Percentiles rank a stretch among this genome's conserved stretches.
These are phyloP conservation scores for Amiota minor DNA, from an alignment of 2,888 invertebrate genomes.

Conservation along the genomic window DNA sequence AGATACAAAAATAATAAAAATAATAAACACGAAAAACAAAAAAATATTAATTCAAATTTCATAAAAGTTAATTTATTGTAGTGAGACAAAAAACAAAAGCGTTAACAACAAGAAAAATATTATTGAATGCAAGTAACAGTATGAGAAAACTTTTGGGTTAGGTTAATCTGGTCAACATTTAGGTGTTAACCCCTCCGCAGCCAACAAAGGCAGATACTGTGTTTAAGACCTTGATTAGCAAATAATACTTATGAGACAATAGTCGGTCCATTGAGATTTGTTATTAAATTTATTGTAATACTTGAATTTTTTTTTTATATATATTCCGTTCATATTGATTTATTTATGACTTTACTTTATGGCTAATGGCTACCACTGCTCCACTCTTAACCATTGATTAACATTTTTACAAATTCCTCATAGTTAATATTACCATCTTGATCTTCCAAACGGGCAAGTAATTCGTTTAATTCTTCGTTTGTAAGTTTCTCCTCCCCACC, in stretches of 20 bases:
- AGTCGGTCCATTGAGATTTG: no score
- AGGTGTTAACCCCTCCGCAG: no score
- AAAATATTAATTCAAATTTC: slow-evolving; percentile 59
- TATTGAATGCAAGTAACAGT: slow-evolving; percentile 22
- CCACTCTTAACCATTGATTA: slow-evolving; percentile 86
- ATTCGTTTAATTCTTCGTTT: slow-evolving; percentile 96
- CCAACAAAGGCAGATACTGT: no score
- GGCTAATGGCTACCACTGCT: slow-evolving; percentile 11
- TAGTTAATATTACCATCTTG: slow-evolving; percentile 99
- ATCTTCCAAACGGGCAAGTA: slow-evolving; percentile 93
- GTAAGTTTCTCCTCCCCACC: slow-evolving; percentile 90
- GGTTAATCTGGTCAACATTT: no score
- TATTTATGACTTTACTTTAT: no score
- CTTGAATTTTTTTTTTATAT: no score
- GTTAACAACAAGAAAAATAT: slow-evolving; percentile 28
- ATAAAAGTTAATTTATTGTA: slow-evolving; percentile 53
- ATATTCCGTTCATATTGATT: no score
- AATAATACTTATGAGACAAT: no score
- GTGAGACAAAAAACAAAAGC: slow-evolving; percentile 2
- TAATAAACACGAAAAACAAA: neutral
- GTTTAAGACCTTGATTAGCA: no score
- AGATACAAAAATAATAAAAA: neutral
- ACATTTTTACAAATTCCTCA: slow-evolving; percentile 96
- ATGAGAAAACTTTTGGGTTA: neutral
- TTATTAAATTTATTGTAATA: no score